A percentile compares a stretch with the other conserved stretches of the same genome.
phyloP scores from a whole-genome alignment of 2,113 vertebrate species.

The Tinamus guttatus region DNA sequence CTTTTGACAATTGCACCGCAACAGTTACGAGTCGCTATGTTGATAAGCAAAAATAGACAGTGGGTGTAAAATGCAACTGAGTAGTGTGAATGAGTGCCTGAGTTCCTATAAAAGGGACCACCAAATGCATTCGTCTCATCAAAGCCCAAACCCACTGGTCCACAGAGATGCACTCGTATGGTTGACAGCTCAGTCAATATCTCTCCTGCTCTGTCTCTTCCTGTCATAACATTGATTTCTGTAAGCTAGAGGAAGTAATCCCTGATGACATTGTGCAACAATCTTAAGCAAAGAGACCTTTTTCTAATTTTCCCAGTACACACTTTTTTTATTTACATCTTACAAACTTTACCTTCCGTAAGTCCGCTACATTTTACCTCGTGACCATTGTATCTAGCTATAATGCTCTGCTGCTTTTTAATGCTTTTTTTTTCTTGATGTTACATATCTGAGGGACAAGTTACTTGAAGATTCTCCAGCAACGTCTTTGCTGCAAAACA shows the following conservation, averaged over 20 bases:
- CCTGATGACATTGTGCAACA: constrained; percentile 31
- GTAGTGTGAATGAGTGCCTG: neutral
- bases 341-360: neutral
- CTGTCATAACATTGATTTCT: constrained; percentile 65
- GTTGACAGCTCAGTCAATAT: constrained; percentile 67
- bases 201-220: constrained; percentile 37
- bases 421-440: neutral
- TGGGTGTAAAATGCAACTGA: neutral
- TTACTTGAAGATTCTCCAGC: neutral
- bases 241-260: constrained; percentile 62
- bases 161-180: constrained; percentile 37
- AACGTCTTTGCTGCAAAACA: neutral
- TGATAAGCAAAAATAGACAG: neutral
- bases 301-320: neutral
- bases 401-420: neutral
- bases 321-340: neutral
- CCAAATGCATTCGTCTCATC: constrained; percentile 46
- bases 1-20: neutral
- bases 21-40: neutral
- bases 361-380: neutral
- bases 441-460: neutral
- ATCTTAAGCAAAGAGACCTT: neutral
- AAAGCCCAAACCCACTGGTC: constrained; percentile 47
- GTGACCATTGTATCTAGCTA: neutral
- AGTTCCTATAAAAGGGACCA: neutral